phyloP scores from a whole-genome alignment of 2,113 vertebrate genomes.

The Polyodon spathula region DNA sequence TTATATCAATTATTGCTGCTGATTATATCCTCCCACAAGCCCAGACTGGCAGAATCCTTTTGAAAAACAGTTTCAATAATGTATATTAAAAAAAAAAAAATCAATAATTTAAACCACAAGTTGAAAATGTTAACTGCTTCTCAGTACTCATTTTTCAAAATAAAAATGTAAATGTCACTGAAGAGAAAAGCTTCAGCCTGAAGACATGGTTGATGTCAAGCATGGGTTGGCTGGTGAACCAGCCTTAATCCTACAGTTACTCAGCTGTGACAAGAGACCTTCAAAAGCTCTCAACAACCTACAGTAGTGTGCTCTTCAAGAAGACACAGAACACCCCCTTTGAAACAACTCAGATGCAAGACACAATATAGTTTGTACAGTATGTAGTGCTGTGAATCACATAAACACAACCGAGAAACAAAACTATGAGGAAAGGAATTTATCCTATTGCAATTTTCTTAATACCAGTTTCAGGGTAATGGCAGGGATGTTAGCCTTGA shows the following conservation, averaged over 20 bases:
- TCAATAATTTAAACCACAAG: constrained; percentile 73
- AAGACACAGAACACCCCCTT: background rate
- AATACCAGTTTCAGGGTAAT: too few relatives aligned
- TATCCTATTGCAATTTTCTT: too few relatives aligned
- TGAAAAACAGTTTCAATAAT: constrained; percentile 72
- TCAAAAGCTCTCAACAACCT: constrained; percentile 38
- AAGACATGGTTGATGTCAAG: constrained; percentile 42
- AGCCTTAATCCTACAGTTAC: constrained; percentile 35
- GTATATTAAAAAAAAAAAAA: constrained; percentile 45
- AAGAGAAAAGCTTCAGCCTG: constrained; percentile 50
- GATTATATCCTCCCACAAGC: constrained; percentile 34
- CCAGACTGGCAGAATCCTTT: constrained; percentile 59
- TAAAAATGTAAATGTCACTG: constrained; percentile 60
- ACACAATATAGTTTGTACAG: background rate
- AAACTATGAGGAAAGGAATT: too few relatives aligned
- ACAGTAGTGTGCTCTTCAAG: constrained; percentile 2
- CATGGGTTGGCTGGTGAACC: constrained; percentile 36
- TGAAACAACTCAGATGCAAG: background rate
- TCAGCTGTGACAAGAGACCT: constrained; percentile 43
- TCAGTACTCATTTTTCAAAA: constrained; percentile 58
- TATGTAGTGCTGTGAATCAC: too few relatives aligned
- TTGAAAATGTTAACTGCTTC: constrained; percentile 64
- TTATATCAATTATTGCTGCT: constrained; percentile 60
- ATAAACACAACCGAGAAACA: too few relatives aligned
- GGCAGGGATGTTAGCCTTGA: too few relatives aligned